Base-by-base conservation (phyloP, 2,797 vertebrate genomes). In the Pagetopsis macropterus region DNA sequence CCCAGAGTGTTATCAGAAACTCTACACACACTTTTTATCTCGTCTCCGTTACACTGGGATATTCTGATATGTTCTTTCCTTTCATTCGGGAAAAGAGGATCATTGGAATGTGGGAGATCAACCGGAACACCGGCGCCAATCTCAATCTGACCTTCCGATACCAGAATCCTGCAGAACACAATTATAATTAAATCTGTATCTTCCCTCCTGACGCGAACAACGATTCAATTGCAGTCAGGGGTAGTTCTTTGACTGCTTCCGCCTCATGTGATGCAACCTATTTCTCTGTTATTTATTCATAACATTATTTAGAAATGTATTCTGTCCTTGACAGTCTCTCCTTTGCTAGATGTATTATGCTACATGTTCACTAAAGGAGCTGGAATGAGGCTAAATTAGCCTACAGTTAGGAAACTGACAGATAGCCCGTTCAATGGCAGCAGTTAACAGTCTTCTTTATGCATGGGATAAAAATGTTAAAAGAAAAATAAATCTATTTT, bases 121-220 rank as follows among this genome's bases (percentile, higher is more conserved):
- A 65, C 61, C 46, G 60, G 76, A 86, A 90, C 82, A 70, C 62
- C 37, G 19, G 66, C 78, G 70, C 71, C 85, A 82, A 82, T 89
- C 82, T 83, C 68, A 83, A 69, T 78, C 81, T 90, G 90, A 92
- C 87, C 87, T 89, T 90, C 75, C 12, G 48, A 80, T 82, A 79
- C 49, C 21, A 23, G 66, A 75, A 66, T 81, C 70, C 66, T 72
- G 63, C n/a, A 21, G 69, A 87, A 89, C 67, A 75, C 58, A 79
- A 71, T 86, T 78, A 73, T 85, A 85, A 89, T 91, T 73, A 82
- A 88, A 87, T 90, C 74, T 79, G 68, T 84, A 81, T 89, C 76
- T 79, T 78, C 65, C 64, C 40, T 66, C 44, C 57, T 73, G 73
- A 81, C 77, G 78, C 56, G 77, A 46, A 55, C 58, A 76, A 65